Conservation (phyloP, 2,113 vertebrate genomes). For the Spea bombifrons region DNA sequence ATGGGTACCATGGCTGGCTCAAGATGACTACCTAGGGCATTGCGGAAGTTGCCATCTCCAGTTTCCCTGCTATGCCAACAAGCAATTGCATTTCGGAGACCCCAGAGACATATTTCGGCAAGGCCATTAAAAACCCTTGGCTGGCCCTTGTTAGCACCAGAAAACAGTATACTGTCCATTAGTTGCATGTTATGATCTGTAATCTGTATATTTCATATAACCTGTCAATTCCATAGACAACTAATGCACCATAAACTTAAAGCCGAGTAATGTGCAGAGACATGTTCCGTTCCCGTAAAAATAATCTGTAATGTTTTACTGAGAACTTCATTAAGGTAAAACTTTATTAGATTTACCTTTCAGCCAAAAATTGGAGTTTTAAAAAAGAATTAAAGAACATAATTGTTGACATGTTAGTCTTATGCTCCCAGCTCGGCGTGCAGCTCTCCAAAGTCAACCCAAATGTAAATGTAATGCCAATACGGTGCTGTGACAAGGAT, state of each 20-base stretch:
- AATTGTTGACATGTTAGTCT: not conserved
- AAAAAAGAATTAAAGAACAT: slow-evolving; percentile 13
- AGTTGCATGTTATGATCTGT: too few species aligned
- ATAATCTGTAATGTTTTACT: not conserved
- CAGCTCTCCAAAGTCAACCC: slow-evolving; percentile 1
- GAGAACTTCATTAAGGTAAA: slow-evolving; percentile 10
- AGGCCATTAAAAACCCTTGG: too few species aligned
- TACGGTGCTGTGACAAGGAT: not conserved
- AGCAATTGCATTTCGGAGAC: too few species aligned
- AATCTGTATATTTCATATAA: too few species aligned
- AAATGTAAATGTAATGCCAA: slow-evolving; percentile 19
- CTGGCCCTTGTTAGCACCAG: too few species aligned
- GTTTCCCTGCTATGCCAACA: too few species aligned
- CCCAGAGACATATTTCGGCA: too few species aligned
- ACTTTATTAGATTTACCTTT: slow-evolving; percentile 8
- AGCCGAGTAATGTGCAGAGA: not conserved
- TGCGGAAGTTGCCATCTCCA: too few species aligned
- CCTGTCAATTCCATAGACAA: not conserved
- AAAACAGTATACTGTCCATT: too few species aligned
- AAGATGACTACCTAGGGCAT: too few species aligned
- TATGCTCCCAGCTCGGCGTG: not conserved
- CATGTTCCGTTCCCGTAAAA: not conserved
- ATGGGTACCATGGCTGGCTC: too few species aligned
- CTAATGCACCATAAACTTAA: not conserved
- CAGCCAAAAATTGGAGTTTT: slow-evolving; percentile 5